phyloP scores from a whole-genome alignment of 1,140 invertebrate species.

The Whitmania pigra region DNA sequence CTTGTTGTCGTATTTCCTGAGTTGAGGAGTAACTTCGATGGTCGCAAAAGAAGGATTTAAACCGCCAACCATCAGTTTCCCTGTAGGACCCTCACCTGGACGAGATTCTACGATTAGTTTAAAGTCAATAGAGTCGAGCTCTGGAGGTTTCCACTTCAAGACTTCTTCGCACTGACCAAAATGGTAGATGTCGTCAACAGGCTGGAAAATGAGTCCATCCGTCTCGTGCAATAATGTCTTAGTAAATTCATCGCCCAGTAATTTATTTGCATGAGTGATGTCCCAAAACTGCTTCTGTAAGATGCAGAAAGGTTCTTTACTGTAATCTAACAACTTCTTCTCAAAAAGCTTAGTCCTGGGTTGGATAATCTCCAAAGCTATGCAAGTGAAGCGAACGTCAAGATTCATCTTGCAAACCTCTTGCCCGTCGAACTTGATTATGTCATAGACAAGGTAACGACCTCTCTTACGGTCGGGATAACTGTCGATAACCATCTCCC shows the following conservation, averaged over 20 bases:
- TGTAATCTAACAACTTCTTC: too few species aligned
- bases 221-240: constrained; percentile 77
- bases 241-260: constrained; percentile 74
- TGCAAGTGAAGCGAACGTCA: background rate
- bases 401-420: background rate
- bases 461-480: constrained; percentile 56
- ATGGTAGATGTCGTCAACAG: constrained; percentile 65
- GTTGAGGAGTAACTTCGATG: too few species aligned
- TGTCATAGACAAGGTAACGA: constrained; percentile 87
- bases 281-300: background rate
- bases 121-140: constrained; percentile 91
- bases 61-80: too few species aligned
- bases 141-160: constrained; percentile 91
- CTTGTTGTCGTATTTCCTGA: constrained; percentile 39
- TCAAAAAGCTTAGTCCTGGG: background rate
- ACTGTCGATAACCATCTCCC: constrained; percentile 86
- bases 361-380: background rate
- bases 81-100: too few species aligned
- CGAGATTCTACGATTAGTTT: constrained; percentile 44
- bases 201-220: constrained; percentile 96
- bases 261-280: constrained; percentile 30
- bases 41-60: too few species aligned
- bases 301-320: background rate
- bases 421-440: constrained; percentile 63
- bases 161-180: constrained; percentile 67